These are phyloP conservation scores for Sarcophaga caerulescens DNA, from an alignment of 2,888 invertebrate genomes.

Conservation along the genomic window DNA sequence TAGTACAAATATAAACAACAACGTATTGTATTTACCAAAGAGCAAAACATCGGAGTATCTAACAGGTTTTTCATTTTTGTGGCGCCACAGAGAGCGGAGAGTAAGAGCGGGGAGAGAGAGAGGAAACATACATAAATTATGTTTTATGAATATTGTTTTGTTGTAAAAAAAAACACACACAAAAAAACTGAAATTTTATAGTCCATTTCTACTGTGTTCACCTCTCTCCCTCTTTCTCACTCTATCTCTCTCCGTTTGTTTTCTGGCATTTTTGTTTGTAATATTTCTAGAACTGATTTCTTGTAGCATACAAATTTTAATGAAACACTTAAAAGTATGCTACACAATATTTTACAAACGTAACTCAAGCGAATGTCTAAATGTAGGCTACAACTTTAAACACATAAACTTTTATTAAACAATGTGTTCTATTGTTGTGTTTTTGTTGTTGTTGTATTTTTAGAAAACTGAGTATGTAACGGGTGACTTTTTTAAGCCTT, in stretches of 20 bases:
- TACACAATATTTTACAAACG: slow-evolving; percentile 30
- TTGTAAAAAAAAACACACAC: not conserved
- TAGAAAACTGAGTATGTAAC: not conserved
- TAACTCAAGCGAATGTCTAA: slow-evolving; percentile 34
- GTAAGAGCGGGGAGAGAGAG: not conserved
- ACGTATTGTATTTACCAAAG: not conserved
- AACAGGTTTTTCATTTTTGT: slow-evolving; percentile 1
- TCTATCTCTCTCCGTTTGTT: not conserved
- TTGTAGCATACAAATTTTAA: slow-evolving; percentile 43
- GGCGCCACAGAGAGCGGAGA: not conserved
- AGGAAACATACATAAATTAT: slow-evolving; percentile 31
- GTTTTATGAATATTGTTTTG: slow-evolving; percentile 46
- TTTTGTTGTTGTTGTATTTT: not conserved
- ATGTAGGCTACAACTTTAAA: slow-evolving; percentile 48
- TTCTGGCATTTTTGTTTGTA: no score
- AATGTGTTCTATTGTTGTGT: not conserved
- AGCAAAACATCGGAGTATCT: not conserved
- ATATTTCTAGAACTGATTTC: not conserved
- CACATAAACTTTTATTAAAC: slow-evolving; percentile 11
- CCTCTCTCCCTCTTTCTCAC: not conserved
- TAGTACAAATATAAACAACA: slow-evolving; percentile 22
- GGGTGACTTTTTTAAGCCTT: not conserved
- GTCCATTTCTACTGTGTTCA: no score
- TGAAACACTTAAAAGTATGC: slow-evolving; percentile 61
- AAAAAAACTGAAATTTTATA: not conserved